Percentiles rank a stretch among this genome's conserved stretches.
phyloP scores from a whole-genome alignment of 64 coral and sea anemone genomes.

The Stylophora pistillata region DNA sequence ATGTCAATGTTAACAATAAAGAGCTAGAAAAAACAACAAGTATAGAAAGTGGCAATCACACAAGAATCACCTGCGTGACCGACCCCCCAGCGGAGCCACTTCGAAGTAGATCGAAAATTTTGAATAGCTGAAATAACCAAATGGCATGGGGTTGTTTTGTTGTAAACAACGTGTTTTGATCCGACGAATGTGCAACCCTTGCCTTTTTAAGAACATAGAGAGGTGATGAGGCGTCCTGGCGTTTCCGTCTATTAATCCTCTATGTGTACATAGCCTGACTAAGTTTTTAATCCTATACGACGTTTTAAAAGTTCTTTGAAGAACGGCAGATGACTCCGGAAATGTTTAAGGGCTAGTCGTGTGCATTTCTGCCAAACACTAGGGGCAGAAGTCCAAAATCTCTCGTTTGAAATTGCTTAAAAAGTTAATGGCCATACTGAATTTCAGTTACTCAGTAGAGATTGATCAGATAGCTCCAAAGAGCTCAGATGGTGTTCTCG shows the following conservation, averaged over 20 bases:
- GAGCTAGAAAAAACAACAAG: background rate
- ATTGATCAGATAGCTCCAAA: too few species aligned
- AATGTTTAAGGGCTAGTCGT: too few species aligned
- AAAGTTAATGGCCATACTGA: too few species aligned
- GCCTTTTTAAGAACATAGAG: background rate
- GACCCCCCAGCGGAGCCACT: background rate
- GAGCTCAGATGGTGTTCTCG: too few species aligned
- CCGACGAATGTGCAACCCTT: background rate
- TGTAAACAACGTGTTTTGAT: background rate
- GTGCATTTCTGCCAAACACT: background rate
- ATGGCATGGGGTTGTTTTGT: background rate
- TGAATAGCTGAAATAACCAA: slow-evolving; percentile 11
- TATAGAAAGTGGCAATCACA: background rate
- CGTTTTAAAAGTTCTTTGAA: background rate
- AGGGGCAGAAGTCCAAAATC: too few species aligned
- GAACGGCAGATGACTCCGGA: too few species aligned
- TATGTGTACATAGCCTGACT: background rate
- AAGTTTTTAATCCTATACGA: background rate
- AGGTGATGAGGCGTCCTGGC: background rate
- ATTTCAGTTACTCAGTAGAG: too few species aligned
- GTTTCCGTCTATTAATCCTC: background rate
- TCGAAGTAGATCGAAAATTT: background rate
- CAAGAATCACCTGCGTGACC: background rate
- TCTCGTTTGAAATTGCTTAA: too few species aligned
- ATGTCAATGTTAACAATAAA: background rate